These are phyloP conservation scores for Tolypeutes matacus DNA, from an alignment of 2,797 vertebrate species.

Conservation along the genomic window DNA sequence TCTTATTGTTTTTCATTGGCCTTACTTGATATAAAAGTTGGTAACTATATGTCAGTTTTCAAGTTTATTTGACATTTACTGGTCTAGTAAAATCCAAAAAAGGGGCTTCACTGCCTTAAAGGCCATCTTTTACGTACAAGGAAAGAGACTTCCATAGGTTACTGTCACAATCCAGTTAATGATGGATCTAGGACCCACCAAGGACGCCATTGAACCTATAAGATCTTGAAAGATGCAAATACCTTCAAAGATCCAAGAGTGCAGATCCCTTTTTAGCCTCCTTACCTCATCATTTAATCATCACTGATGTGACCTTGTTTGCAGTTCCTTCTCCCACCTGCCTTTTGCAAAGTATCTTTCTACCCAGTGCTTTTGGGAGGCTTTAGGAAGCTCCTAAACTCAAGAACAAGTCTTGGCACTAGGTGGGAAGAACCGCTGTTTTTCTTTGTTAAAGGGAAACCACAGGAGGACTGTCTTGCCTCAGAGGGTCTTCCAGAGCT, in stretches of 20 bases:
- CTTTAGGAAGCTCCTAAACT: background rate
- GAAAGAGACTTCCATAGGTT: background rate
- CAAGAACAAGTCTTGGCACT: background rate
- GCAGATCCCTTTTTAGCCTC: background rate
- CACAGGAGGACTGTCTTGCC: background rate
- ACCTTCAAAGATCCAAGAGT: background rate
- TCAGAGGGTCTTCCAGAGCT: background rate
- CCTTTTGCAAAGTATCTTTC: background rate
- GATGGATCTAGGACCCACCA: background rate
- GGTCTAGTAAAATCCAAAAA: too few relatives aligned
- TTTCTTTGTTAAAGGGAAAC: background rate
- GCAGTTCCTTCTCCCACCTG: background rate
- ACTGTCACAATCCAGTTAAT: background rate
- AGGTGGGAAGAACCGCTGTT: background rate
- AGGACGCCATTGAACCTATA: background rate
- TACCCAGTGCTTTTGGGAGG: background rate
- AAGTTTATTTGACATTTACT: too few relatives aligned
- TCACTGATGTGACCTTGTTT: background rate
- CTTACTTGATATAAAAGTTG: too few relatives aligned
- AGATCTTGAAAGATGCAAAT: background rate
- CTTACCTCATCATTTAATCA: background rate
- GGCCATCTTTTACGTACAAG: background rate
- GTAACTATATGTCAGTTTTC: too few relatives aligned
- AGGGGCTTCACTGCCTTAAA: background rate
- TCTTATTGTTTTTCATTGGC: constrained; percentile 42